Evolutionary conservation across 1,140 invertebrate species (phyloP), one percentile per base, ranked within the genome.

Genomic region (Octopus sinensis): DNA sequence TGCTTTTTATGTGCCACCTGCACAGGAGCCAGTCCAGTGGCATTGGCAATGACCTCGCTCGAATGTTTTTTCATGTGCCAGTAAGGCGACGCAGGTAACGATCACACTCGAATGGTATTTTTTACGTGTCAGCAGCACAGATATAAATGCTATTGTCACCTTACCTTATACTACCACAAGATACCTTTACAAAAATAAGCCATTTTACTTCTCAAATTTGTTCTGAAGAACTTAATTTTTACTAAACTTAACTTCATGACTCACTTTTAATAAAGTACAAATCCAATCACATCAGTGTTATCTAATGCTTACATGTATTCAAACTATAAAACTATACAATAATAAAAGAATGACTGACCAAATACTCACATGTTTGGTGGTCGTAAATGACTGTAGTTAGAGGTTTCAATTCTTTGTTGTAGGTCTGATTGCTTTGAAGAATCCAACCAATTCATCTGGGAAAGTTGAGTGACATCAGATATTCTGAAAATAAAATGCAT

Each of bases 401-500:
- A 79, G 7, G 82, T 78, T 43, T 86, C 85, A 54, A 82, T 75
- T 62, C 82, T 79, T 6, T 83, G 80, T 73, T 83, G 79, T 23
- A 80, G 30, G 9, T 81, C 83, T 43, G 54, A 54, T 71, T 83
- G 82, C 54, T 82, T 79, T 82, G 85, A 83, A 53, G 81, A 80
- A 76, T 71, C 83, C 54, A 86, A 79, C 86, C 86, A 86, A 17
- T 83, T 83, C 53, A 83, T 80, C 73, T 85, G 86, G 4, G 84
- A 84, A 77, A 84, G 79, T 56, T 83, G 82, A 77, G 79, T 43
- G 30, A 83, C 76, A 13, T 56, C 68, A 30, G 71, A 23, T n/a
- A 76, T 52, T 43, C 73, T 56, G 76, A 10, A 81, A 53, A 75
- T 76, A 81, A 30, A 12, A 76, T n/a, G 30, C 30, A 17, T 73